Evolutionary conservation across 2,888 invertebrate genomes (phyloP).

Genomic region (Autographa pulchrina): DNA sequence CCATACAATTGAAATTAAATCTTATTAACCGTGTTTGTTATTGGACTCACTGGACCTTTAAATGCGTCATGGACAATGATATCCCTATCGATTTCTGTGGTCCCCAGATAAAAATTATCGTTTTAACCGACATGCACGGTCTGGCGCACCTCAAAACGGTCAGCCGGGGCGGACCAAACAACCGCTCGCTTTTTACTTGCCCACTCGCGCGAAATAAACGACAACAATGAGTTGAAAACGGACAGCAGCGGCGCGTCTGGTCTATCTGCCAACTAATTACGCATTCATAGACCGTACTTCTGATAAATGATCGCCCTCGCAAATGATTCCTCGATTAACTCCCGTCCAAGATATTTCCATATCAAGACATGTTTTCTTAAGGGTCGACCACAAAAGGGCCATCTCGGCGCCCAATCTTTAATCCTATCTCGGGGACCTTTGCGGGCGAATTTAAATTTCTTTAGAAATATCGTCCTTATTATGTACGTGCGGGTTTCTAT

Average conservation of each 20-base stretch:
- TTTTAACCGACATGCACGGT: constrained; percentile 80
- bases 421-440: constrained; percentile 89
- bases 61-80: constrained; percentile 58
- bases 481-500: constrained; percentile 89
- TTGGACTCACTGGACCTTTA: constrained; percentile 30
- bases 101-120: constrained; percentile 81
- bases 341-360: constrained; percentile 88
- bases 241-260: constrained; percentile 60
- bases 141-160: constrained; percentile 79
- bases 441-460: constrained; percentile 90
- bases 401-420: constrained; percentile 89
- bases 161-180: constrained; percentile 78
- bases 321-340: constrained; percentile 87
- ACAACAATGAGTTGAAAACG: constrained; percentile 72
- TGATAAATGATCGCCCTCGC: constrained; percentile 85
- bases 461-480: constrained; percentile 90
- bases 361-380: constrained; percentile 90
- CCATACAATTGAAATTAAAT: constrained; percentile 10
- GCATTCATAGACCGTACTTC: constrained; percentile 82
- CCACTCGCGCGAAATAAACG: constrained; percentile 83
- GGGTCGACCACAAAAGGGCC: constrained; percentile 89
- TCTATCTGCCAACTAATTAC: constrained; percentile 79
- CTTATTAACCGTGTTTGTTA: constrained; percentile 6
- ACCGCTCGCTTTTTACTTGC: constrained; percentile 76
- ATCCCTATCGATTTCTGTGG: constrained; percentile 72